Percentiles rank a stretch among this genome's conserved stretches.
phyloP scores from a whole-genome alignment of 2,888 invertebrate genomes.

The Agrotis puta region DNA sequence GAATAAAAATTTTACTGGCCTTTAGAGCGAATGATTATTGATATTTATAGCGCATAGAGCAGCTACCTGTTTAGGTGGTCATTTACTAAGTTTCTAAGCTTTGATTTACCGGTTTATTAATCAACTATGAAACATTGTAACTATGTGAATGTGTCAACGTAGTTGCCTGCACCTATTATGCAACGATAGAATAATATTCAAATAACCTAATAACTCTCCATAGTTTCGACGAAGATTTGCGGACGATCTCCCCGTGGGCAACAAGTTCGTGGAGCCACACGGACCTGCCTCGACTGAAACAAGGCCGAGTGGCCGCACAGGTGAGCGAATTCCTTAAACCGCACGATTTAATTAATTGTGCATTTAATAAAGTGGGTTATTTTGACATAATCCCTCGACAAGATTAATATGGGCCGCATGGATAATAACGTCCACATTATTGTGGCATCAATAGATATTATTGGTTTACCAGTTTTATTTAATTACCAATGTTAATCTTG shows the following conservation, averaged over 20 bases:
- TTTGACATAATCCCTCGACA: conserved; percentile 56
- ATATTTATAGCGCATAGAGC: not conserved
- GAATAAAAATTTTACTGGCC: not conserved
- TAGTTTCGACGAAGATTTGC: conserved; percentile 92
- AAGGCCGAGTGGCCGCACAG: conserved; percentile 93
- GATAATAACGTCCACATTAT: conserved; percentile 46
- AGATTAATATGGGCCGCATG: conserved; percentile 59
- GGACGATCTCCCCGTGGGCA: conserved; percentile 94
- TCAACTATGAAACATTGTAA: not conserved
- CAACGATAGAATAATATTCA: conserved; percentile 23
- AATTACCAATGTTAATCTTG: conserved; percentile 29
- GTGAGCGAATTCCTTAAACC: conserved; percentile 63
- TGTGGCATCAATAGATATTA: conserved; percentile 40
- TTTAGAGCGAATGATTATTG: not conserved
- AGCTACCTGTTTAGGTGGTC: not conserved
- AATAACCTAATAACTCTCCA: conserved; percentile 57
- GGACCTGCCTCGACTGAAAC: conserved; percentile 93
- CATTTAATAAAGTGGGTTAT: conserved; percentile 63
- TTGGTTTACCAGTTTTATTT: conserved; percentile 31
- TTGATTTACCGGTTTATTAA: not conserved
- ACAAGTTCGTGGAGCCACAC: conserved; percentile 95
- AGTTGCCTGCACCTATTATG: conserved; percentile 4
- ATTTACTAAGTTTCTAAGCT: not conserved
- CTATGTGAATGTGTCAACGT: not conserved
- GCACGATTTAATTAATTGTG: conserved; percentile 65